These are phyloP conservation scores for Trichogramma evanescens DNA, from an alignment of 2,888 invertebrate genomes.

Conservation along the genomic window DNA sequence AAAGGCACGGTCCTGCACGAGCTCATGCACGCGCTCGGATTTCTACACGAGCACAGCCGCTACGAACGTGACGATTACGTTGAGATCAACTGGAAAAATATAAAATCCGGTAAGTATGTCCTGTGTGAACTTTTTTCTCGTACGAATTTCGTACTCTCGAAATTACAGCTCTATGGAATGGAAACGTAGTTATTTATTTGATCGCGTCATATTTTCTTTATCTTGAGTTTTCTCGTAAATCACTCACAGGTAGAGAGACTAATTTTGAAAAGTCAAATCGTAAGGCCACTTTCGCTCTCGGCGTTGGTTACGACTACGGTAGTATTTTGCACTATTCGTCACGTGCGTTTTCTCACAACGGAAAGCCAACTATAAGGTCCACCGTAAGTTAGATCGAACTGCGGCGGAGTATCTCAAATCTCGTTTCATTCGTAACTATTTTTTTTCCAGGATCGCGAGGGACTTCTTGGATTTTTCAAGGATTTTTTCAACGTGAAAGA, in stretches of 20 bases:
- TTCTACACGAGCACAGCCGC: constrained; percentile 76
- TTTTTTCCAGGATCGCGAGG: background rate
- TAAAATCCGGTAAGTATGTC: constrained; percentile 52
- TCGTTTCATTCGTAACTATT: background rate
- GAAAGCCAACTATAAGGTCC: constrained; percentile 63
- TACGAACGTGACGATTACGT: constrained; percentile 67
- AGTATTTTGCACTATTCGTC: constrained; percentile 81
- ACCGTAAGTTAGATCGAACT: constrained; percentile 50
- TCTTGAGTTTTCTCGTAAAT: background rate
- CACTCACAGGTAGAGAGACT: constrained; percentile 52
- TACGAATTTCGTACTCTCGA: background rate
- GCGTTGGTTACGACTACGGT: constrained; percentile 69
- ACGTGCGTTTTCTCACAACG: constrained; percentile 68
- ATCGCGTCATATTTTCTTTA: background rate
- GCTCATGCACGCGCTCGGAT: constrained; percentile 71
- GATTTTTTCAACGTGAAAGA: constrained; percentile 26
- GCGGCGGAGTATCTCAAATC: background rate
- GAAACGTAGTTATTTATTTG: background rate
- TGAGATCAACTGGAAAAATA: constrained; percentile 61
- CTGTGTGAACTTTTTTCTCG: background rate
- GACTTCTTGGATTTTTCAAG: background rate
- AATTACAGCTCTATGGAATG: background rate
- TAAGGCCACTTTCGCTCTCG: constrained; percentile 57
- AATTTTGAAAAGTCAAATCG: constrained; percentile 66
- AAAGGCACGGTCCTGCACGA: constrained; percentile 74